A percentile compares a stretch with the other conserved stretches of the same genome.
These are phyloP conservation scores for Colletes latitarsis DNA, from an alignment of 1,140 invertebrate species.

Conservation along the genomic window DNA sequence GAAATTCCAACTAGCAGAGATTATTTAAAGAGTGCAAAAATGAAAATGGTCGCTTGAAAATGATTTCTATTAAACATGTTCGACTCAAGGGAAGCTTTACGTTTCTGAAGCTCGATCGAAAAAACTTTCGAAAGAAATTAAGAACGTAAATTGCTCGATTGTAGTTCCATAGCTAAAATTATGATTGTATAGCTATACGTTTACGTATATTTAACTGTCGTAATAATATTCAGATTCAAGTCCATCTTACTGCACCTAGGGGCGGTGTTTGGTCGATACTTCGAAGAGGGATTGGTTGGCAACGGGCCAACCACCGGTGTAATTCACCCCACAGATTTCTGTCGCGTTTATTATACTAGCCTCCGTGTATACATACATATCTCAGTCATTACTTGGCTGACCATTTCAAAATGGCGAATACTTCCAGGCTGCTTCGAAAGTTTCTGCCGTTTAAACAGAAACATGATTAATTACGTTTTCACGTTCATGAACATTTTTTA, in stretches of 20 bases:
- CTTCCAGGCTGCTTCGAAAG: neutral
- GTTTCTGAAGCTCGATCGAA: too few species aligned
- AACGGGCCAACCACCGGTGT: conserved; percentile 62
- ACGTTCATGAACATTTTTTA: neutral
- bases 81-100: too few species aligned
- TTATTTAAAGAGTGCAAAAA: too few species aligned
- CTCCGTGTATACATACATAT: neutral
- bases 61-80: too few species aligned
- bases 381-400: neutral
- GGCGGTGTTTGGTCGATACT: conserved; percentile 73
- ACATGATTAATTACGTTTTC: too few species aligned
- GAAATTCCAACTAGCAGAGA: too few species aligned
- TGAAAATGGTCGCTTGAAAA: too few species aligned
- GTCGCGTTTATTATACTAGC: conserved; percentile 38
- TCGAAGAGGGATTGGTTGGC: conserved; percentile 64
- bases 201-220: neutral
- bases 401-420: conserved; percentile 32
- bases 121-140: too few species aligned
- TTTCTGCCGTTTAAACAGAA: neutral
- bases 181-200: neutral
- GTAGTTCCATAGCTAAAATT: neutral
- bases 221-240: conserved; percentile 62
- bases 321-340: conserved; percentile 57
- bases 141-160: too few species aligned
- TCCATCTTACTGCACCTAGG: conserved; percentile 42